These are phyloP conservation scores for Sula dactylatra DNA, from an alignment of 2,113 vertebrate genomes.

Conservation along the genomic window DNA sequence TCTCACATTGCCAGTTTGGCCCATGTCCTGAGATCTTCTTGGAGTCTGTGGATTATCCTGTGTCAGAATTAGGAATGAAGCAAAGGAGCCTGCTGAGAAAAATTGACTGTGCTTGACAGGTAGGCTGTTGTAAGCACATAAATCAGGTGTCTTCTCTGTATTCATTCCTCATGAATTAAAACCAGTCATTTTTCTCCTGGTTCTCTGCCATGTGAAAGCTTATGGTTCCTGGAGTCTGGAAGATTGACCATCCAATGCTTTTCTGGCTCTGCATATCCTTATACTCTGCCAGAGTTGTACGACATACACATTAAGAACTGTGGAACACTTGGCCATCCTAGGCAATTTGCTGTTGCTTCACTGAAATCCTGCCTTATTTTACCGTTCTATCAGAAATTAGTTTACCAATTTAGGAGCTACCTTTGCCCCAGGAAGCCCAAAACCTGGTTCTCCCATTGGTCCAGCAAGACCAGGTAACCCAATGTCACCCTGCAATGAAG, in stretches of 20 bases:
- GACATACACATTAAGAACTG: not conserved
- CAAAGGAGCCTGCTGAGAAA: not conserved
- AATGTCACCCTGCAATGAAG: constrained; percentile 79
- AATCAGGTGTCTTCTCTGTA: not conserved
- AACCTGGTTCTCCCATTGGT: constrained; percentile 84
- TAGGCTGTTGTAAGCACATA: not conserved
- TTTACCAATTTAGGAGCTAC: constrained; percentile 57
- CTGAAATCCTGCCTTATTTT: not conserved
- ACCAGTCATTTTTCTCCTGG: not conserved
- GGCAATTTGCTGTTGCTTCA: not conserved
- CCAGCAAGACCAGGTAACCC: constrained; percentile 82
- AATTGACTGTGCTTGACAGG: not conserved
- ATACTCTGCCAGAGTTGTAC: not conserved
- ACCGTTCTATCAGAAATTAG: not conserved
- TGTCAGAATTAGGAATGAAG: not conserved
- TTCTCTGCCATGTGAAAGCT: not conserved
- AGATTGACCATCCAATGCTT: not conserved
- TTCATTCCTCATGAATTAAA: not conserved
- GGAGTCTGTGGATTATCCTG: not conserved
- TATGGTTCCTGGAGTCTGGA: not conserved
- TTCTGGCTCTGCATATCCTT: not conserved
- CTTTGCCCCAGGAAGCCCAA: constrained; percentile 88
- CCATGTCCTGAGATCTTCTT: not conserved
- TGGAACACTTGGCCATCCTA: not conserved
- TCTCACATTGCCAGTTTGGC: not conserved